A percentile compares a stretch with the other conserved stretches of the same genome.
Conservation (phyloP, 2,888 invertebrate species). For the Flexamia atlantica region DNA sequence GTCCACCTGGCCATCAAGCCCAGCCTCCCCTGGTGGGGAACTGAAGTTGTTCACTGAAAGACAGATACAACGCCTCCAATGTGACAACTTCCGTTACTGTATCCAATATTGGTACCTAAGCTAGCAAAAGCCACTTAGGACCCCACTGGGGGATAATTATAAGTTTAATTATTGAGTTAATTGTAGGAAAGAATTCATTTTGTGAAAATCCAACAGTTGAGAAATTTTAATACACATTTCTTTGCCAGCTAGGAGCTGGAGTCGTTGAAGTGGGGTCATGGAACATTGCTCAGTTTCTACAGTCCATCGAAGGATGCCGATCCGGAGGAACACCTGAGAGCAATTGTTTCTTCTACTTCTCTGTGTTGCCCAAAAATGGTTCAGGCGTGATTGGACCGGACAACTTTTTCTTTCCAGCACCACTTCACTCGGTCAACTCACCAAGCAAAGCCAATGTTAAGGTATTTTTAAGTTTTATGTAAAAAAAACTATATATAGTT, state of each 20-base stretch:
- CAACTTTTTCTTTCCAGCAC: slow-evolving; percentile 83
- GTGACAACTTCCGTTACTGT: no score
- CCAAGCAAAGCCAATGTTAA: slow-evolving; percentile 65
- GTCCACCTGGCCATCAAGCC: no score
- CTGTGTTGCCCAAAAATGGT: not conserved
- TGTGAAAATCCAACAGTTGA: no score
- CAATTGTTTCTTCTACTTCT: slow-evolving; percentile 63
- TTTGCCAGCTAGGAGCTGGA: slow-evolving; percentile 24
- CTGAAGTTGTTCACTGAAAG: no score
- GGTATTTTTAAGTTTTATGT: slow-evolving; percentile 58
- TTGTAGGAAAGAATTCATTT: no score
- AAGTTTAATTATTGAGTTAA: no score
- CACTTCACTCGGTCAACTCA: slow-evolving; percentile 75
- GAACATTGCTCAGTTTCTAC: slow-evolving; percentile 12
- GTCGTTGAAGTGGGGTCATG: slow-evolving; percentile 37
- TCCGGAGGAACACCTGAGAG: slow-evolving; percentile 31
- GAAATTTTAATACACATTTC: no score
- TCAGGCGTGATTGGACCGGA: slow-evolving; percentile 74
- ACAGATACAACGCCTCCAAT: no score
- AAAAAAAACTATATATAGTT: not conserved
- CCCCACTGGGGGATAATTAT: no score
- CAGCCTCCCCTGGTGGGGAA: no score
- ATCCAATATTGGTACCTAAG: no score
- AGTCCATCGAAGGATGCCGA: not conserved
- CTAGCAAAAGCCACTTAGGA: no score